These are phyloP conservation scores for Grus americana DNA, from an alignment of 2,113 vertebrate genomes.

Conservation along the genomic window DNA sequence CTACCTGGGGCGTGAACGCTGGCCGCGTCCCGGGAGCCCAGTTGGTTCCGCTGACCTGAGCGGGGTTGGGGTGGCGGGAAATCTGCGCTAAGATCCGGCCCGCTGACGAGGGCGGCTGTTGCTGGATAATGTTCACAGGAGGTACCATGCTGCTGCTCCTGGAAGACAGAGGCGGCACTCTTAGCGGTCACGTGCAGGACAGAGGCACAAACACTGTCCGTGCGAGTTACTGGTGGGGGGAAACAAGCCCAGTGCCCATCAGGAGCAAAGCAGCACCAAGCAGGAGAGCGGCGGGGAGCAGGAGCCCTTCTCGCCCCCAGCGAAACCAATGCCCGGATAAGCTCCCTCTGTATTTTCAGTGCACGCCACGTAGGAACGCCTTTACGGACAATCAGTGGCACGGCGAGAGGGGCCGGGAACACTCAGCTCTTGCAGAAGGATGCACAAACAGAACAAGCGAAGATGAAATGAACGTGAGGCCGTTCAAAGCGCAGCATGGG, in stretches of 20 bases:
- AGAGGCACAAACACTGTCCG: background rate
- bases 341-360: background rate
- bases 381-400: background rate
- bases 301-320: background rate
- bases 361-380: fast-evolving
- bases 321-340: background rate
- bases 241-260: background rate
- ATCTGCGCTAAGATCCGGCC: conserved; percentile 91
- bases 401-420: background rate
- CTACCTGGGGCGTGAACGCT: conserved; percentile 88
- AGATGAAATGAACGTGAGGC: background rate
- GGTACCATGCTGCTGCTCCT: conserved; percentile 80
- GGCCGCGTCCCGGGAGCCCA: conserved; percentile 79
- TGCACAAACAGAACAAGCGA: background rate
- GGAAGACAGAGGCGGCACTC: background rate
- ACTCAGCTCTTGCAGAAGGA: background rate
- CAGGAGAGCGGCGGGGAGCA: background rate
- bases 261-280: background rate
- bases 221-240: fast-evolving
- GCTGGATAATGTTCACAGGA: conserved; percentile 76
- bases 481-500: background rate
- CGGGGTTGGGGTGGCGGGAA: conserved; percentile 83
- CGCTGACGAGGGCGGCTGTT: conserved; percentile 76
- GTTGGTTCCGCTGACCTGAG: conserved; percentile 73
- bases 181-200: fast-evolving